Evolutionary conservation across 2,113 vertebrate species (phyloP).

Genomic region (Neolamprologus longior): DNA sequence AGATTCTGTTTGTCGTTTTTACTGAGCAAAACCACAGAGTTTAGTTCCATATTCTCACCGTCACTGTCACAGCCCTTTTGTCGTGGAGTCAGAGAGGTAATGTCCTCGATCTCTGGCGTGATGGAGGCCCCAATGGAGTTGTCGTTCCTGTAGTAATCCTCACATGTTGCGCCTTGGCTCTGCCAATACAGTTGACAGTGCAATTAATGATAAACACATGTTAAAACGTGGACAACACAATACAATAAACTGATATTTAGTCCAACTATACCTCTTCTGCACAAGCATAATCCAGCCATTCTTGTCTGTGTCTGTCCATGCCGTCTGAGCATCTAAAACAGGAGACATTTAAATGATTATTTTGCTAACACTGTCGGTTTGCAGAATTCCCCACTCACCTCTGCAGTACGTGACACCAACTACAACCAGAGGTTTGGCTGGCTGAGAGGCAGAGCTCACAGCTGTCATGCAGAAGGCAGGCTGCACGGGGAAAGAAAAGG

Average conservation of each 20-base stretch:
- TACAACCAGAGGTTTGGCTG: constrained; percentile 81
- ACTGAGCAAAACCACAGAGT: neutral
- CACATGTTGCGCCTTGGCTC: constrained; percentile 74
- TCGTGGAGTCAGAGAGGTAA: constrained; percentile 50
- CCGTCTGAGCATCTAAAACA: constrained; percentile 87
- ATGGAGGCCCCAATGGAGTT: constrained; percentile 30
- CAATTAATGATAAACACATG: neutral
- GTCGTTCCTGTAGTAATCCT: constrained; percentile 70
- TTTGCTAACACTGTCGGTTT: neutral
- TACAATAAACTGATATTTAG: neutral
- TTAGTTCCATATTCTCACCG: constrained; percentile 60
- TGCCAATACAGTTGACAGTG: neutral
- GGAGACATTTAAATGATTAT: neutral
- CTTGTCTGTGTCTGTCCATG: constrained; percentile 88
- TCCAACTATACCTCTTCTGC: constrained; percentile 74
- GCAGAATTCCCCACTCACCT: constrained; percentile 67
- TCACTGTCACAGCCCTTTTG: constrained; percentile 69
- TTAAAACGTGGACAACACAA: neutral
- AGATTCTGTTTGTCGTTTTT: neutral
- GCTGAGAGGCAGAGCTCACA: constrained; percentile 81
- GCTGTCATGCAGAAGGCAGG: constrained; percentile 82
- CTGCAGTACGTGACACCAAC: constrained; percentile 91
- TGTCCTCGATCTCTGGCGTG: constrained; percentile 26
- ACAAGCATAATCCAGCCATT: constrained; percentile 86
- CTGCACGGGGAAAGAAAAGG: constrained; percentile 51